Evolutionary conservation across 2,113 vertebrate genomes (phyloP), one percentile per base, ranked within the genome.

Genomic region (Xerus inauris): DNA sequence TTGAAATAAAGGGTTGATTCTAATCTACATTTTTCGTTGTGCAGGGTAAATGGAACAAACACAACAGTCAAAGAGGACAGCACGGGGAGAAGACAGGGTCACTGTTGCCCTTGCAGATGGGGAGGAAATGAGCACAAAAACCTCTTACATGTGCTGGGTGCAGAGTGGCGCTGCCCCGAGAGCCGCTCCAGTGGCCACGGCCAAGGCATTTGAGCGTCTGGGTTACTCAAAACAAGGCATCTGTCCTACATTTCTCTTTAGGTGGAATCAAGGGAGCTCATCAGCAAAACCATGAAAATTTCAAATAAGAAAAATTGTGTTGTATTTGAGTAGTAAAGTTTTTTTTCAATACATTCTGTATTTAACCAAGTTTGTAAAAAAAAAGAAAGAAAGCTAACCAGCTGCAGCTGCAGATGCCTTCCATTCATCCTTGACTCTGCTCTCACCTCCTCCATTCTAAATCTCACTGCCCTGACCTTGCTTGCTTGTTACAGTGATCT

Each of bases 41-140:
- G 59, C 62, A 12, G 95, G 0, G 0, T 81, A 80, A 94, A 95
- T 17, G 89, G 86, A 91, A 79, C 51, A 87, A 91, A 95, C 92
- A 17, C 7, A 96, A 91, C 49, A 95, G 95, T 75, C 86, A 94
- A 35, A 81, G 81, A 95, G 71, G 87, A 92, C 19, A 22, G 69
- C 94, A 69, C 69, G 57, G 51, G 67, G 84, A 97, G 97, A 97
- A 83, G 90, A 89, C 38, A 82, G 92, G 71, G 94, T 97, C 97
- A 93, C 77, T 95, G 97, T 95, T 69, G 81, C 83, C 92, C 76
- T 32, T 30, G 93, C 98, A 97, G 98, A 97, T 89, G 89, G 72
- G 81, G 93, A 93, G 92, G 91, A 97, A 96, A 94, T 42, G 94
- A 94, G 89, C 87, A 97, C 98, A 97, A 95, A 97, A 97, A 72